Base-by-base conservation (phyloP, 2,113 vertebrate genomes). In the Camelus bactrianus region DNA sequence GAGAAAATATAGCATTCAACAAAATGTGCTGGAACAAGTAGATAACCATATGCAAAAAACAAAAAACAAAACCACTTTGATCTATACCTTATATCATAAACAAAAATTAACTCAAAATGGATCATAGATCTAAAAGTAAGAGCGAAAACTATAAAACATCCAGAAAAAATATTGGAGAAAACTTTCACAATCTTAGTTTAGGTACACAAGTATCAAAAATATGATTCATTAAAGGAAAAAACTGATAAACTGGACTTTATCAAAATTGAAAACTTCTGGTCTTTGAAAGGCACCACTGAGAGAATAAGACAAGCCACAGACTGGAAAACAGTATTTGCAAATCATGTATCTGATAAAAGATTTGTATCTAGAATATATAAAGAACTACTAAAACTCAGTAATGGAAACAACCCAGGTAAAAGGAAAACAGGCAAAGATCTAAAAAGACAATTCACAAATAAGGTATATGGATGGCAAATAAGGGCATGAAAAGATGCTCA, bases 371-470 rank as follows among this genome's bases (percentile, higher is more conserved):
- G 42, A 54, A 46, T 16, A 90, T n/a, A 50, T 32, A 58, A 69
- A 54, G 32, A 56, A 48, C 30, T 17, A 32, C 56, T 11, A 56
- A 90, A 89, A 64, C 10, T 28, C 24, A 62, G 11, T 46, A 65
- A 69, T 50, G 46, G 50, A 60, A 60, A 70, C 52, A 82, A 72
- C 46, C 3, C 46, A 42, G 64, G 60, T 30, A 79, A 65, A 28
- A 73, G 54, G 7, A 16, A 60, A 73, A 73, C 3, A 58, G 19
- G 56, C 24, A 64, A 50, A 75, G 8, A 64, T 54, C 46, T 54
- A n/a, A 93, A 77, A 3, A 84, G 52, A 84, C 46, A 83, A 77
- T 89, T 96, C 85, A 75, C 8, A 90, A 72, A 69, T 14, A 89
- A 81, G 24, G 73, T 22, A 56, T 2, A 69, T 6, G 56, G 28